phyloP scores from a whole-genome alignment of 2,797 vertebrate species.

The Iguana delicatissima region DNA sequence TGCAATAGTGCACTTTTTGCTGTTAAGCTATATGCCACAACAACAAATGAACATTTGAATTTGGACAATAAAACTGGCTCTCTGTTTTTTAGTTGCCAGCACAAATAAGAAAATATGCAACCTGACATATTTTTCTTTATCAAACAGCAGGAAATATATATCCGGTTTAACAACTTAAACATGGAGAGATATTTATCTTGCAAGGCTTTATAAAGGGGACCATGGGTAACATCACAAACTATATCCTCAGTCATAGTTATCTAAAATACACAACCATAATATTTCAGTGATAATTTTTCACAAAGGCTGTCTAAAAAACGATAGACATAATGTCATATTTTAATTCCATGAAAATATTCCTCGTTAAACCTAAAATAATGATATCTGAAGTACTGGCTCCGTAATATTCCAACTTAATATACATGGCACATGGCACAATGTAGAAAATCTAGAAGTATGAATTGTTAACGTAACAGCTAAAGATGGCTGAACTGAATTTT shows the following conservation, averaged over 20 bases:
- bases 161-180: not conserved
- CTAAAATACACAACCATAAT: too few relatives aligned
- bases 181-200: not conserved
- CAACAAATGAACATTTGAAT: not conserved
- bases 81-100: not conserved
- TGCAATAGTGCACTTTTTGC: not conserved
- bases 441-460: too few relatives aligned
- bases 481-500: too few relatives aligned
- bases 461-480: too few relatives aligned
- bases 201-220: not conserved
- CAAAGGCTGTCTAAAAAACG: too few relatives aligned
- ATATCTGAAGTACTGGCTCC: too few relatives aligned
- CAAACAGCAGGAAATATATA: not conserved
- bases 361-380: too few relatives aligned
- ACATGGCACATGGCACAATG: too few relatives aligned
- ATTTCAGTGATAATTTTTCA: too few relatives aligned
- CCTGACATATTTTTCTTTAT: not conserved
- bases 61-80: not conserved
- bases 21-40: not conserved
- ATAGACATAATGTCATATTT: too few relatives aligned
- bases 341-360: too few relatives aligned
- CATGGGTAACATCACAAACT: not conserved
- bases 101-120: not conserved
- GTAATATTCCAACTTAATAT: too few relatives aligned
- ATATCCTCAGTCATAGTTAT: not conserved